Base-by-base conservation (phyloP, 2,113 vertebrate species). In the Silurus glanis region DNA sequence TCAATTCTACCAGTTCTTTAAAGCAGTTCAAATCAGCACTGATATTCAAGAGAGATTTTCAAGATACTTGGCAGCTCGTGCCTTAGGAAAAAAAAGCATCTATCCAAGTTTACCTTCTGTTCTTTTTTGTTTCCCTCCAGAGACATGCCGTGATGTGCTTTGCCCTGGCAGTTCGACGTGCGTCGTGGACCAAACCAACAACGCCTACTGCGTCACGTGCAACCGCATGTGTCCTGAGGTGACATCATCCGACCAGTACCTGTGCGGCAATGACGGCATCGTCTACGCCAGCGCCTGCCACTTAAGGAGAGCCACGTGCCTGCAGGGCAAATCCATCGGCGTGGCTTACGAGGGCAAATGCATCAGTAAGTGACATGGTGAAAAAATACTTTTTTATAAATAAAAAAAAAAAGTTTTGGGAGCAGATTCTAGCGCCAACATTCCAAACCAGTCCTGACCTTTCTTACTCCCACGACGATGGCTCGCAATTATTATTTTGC, bases 181-280 rank as follows among this genome's bases (percentile, higher is more conserved):
- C 86, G 98, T 99, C 47, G 97, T 99, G 90, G 98, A 99, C 93
- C 98, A 99, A 94, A 98, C 96, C 55, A 99, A 98, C 89, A 99
- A 98, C 1, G 98, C 98, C 64, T 98, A 99, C 92, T 99, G 98
- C 13, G 98, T 99, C 93, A 98, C 96, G 2, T 99, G 98, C 92
- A 99, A 99, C 93, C 96, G 96, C 90, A 96, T 99, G 94, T 99
- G 98, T 92, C 97, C 98, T 0, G 98, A 99, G 89, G 96, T 96
- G 85, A 95, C 96, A 61, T 97, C 96, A n/a, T 95, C 96, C 0
- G 97, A 99, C 56, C 98, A 99, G 90, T 98, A 97, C 92, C 96
- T 99, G 91, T 99, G 98, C 7, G 98, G 98, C 87, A 99, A 99
- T n/a, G 97, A 99, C 0, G 98, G 98, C 81, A 96, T 98, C 89